phyloP scores from a whole-genome alignment of 1,140 invertebrate genomes.

The Leptinotarsa lineolata region DNA sequence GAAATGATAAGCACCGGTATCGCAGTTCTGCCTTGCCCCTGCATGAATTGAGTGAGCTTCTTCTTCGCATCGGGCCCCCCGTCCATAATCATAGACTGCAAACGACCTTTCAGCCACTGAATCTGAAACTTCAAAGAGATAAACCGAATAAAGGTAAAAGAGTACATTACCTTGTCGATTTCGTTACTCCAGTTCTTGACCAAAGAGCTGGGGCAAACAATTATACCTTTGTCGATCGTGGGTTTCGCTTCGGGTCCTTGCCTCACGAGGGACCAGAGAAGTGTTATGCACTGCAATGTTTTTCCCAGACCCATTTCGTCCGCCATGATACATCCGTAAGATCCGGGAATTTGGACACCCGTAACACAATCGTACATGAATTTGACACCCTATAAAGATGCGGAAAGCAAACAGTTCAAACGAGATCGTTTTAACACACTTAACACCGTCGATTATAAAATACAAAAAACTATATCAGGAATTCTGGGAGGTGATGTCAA shows the following conservation, averaged over 20 bases:
- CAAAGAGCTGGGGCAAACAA: slow-evolving; percentile 95
- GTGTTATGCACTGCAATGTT: slow-evolving; percentile 96
- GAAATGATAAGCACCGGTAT: slow-evolving; percentile 96
- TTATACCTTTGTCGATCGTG: slow-evolving; percentile 87
- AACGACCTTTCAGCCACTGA: slow-evolving; percentile 82
- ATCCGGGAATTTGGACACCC: slow-evolving; percentile 83
- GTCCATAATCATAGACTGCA: slow-evolving; percentile 89
- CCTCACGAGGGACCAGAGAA: slow-evolving; percentile 92
- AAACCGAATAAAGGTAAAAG: background rate
- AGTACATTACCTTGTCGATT: slow-evolving; percentile 73
- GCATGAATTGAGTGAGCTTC: slow-evolving; percentile 78
- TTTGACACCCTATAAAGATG: slow-evolving; percentile 78
- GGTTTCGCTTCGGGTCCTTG: slow-evolving; percentile 86
- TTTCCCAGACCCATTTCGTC: slow-evolving; percentile 98
- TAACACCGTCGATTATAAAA: too few species aligned
- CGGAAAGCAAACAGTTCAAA: too few species aligned
- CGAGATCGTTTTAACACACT: too few species aligned
- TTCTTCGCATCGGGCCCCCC: slow-evolving; percentile 87
- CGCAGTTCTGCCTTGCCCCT: slow-evolving; percentile 67
- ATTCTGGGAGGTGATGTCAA: too few species aligned
- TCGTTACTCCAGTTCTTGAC: slow-evolving; percentile 99
- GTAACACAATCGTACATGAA: slow-evolving; percentile 99
- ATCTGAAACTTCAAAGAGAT: slow-evolving; percentile 23
- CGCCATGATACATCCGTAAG: slow-evolving; percentile 97
- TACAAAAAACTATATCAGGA: too few species aligned